Evolutionary conservation across 2,888 invertebrate species (phyloP), one percentile per base, ranked within the genome.

Genomic region (Acleris literana): DNA sequence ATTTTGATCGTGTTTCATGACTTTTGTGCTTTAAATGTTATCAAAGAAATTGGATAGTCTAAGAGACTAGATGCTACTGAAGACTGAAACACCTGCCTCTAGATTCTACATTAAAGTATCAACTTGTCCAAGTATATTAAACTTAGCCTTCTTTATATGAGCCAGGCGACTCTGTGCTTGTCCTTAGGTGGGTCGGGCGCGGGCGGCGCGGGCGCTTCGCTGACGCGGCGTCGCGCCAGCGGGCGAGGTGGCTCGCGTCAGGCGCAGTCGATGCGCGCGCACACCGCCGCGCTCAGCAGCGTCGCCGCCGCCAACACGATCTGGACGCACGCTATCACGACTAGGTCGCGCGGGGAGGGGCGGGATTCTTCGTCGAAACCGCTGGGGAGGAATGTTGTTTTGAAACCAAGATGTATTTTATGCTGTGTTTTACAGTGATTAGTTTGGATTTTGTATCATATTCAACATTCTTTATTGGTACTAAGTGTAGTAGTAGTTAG

Each of bases 121-220:
- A 29, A 29, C 29, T 29, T 29, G 29, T 29, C 29, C 29, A 22
- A 22, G 22, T 22, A 22, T 3, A 22, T 25, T 25, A 25, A 25
- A 25, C 25, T 25, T 25, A 25, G 5, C 1, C 25, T 3, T 0
- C 7, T 33, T 33, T 93, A 94, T 78, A 93, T 93, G 68, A 94
- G 88, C 94, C 94, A 94, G 29, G 94, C 94, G 7, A 94, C 94
- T 39, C 93, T 85, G 11, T 93, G 89, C 70, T 93, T 89, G 62
- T 93, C 94, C 58, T 83, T 77, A 72, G 87, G 81, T 54, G 86
- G 77, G 29, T 83, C 72, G 68, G 81, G 80, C 69, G 71, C 79
- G 59, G 44, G n/a, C n/a, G 44, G 44, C 44, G 44, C 44, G 16
- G 44, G 56, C 63, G 13, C 82, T 13, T 33, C 33, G 82, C 17